phyloP scores from a whole-genome alignment of 2,888 invertebrate species.

The Hemicrepidius hirtus region DNA sequence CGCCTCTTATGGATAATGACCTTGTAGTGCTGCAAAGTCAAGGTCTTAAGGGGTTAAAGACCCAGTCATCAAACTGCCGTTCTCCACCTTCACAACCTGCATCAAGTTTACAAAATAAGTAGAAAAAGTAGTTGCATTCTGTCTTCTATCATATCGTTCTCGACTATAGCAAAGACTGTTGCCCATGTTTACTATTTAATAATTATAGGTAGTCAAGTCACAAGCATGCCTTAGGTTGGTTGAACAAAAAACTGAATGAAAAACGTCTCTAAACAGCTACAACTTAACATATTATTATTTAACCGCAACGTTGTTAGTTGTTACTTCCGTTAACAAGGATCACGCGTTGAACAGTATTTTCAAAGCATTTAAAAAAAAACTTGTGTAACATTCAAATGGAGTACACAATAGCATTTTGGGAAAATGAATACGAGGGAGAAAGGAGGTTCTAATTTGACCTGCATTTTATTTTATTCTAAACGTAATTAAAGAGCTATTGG shows the following conservation, averaged over 20 bases:
- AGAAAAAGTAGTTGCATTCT: slow-evolving; percentile 2
- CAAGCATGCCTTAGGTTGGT: background rate
- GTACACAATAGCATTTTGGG: too few relatives aligned
- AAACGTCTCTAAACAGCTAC: background rate
- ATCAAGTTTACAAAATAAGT: background rate
- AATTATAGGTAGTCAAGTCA: background rate
- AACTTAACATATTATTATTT: background rate
- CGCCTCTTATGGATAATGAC: slow-evolving; percentile 39
- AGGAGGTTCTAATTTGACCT: too few relatives aligned
- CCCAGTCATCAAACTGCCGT: slow-evolving; percentile 35
- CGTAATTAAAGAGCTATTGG: too few relatives aligned
- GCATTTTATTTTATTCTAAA: too few relatives aligned
- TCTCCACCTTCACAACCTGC: slow-evolving; percentile 30
- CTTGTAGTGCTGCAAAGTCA: slow-evolving; percentile 45
- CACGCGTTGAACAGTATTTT: too few relatives aligned
- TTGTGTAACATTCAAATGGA: too few relatives aligned
- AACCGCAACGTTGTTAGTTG: background rate
- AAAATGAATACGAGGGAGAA: too few relatives aligned
- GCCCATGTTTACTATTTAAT: background rate
- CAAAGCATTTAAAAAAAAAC: too few relatives aligned
- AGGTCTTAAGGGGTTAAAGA: slow-evolving; percentile 46
- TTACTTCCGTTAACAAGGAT: background rate
- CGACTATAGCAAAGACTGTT: background rate
- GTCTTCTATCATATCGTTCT: background rate
- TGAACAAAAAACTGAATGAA: background rate